These are phyloP conservation scores for Platichthys flesus DNA, from an alignment of 2,113 vertebrate species.

Conservation along the genomic window DNA sequence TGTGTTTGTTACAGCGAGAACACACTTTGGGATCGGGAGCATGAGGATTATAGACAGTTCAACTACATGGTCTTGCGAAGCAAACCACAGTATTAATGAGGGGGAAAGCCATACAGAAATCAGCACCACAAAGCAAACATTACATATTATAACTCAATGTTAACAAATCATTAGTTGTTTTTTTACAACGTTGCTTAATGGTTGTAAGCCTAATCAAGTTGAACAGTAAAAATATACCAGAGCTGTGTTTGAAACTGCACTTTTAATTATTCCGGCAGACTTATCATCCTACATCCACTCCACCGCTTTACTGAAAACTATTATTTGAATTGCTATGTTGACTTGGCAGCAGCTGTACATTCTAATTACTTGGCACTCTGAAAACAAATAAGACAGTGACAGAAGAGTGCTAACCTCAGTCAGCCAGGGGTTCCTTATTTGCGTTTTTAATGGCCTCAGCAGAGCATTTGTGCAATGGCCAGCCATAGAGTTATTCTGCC, in stretches of 20 bases:
- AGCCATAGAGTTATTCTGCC: slow-evolving; percentile 16
- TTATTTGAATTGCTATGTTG: slow-evolving; percentile 49
- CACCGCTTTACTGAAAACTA: slow-evolving; percentile 32
- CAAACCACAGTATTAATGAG: neutral
- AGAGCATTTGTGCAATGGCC: slow-evolving; percentile 21
- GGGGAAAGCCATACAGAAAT: neutral
- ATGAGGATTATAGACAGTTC: neutral
- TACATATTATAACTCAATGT: slow-evolving; percentile 5
- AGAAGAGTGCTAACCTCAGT: slow-evolving; percentile 8
- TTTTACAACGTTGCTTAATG: slow-evolving; percentile 1
- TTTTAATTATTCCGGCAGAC: slow-evolving; percentile 51
- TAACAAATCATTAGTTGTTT: slow-evolving; percentile 14
- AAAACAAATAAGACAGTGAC: slow-evolving; percentile 24
- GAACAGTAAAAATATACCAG: slow-evolving; percentile 21
- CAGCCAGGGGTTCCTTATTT: slow-evolving; percentile 9
- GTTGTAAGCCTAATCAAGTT: slow-evolving; percentile 7
- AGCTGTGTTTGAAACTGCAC: slow-evolving; percentile 14
- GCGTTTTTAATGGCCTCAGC: slow-evolving; percentile 33
- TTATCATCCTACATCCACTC: slow-evolving; percentile 27
- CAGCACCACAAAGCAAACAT: neutral
- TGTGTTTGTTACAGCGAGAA: neutral
- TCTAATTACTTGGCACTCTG: slow-evolving; percentile 41
- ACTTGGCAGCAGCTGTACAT: slow-evolving; percentile 37
- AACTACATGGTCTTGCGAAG: neutral
- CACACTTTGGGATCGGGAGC: neutral